Conservation (phyloP, 2,797 vertebrate genomes). For the Trematomus bernacchii region DNA sequence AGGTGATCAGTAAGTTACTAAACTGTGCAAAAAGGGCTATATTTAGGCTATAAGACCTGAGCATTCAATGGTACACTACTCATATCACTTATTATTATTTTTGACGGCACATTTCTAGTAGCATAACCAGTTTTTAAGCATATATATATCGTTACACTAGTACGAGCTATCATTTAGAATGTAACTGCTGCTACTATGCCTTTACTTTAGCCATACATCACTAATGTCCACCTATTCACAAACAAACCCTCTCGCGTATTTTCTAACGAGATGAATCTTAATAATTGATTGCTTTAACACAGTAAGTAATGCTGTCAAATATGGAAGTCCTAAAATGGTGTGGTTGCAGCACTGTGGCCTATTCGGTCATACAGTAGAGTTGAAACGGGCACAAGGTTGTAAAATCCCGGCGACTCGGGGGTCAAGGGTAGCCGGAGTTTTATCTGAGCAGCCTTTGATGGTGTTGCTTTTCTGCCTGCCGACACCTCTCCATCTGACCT, state of each 20-base stretch:
- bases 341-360: constrained; percentile 18
- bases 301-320: neutral
- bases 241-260: neutral
- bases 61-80: too few species aligned
- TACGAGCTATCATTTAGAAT: neutral
- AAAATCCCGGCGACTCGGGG: constrained; percentile 25
- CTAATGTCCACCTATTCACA: neutral
- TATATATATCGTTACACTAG: neutral
- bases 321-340: neutral
- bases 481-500: constrained; percentile 71
- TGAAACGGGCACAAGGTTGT: constrained; percentile 38
- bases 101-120: too few species aligned
- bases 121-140: too few species aligned
- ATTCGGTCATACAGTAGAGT: constrained; percentile 41
- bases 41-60: too few species aligned
- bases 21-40: neutral
- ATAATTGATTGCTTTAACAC: neutral
- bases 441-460: constrained; percentile 65
- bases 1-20: neutral
- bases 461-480: constrained; percentile 62
- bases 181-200: neutral
- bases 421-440: constrained; percentile 65
- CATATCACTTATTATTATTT: too few species aligned
- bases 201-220: neutral
- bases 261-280: neutral